These are phyloP conservation scores for Chrysemys picta DNA, from an alignment of 2,113 vertebrate genomes.

Conservation along the genomic window DNA sequence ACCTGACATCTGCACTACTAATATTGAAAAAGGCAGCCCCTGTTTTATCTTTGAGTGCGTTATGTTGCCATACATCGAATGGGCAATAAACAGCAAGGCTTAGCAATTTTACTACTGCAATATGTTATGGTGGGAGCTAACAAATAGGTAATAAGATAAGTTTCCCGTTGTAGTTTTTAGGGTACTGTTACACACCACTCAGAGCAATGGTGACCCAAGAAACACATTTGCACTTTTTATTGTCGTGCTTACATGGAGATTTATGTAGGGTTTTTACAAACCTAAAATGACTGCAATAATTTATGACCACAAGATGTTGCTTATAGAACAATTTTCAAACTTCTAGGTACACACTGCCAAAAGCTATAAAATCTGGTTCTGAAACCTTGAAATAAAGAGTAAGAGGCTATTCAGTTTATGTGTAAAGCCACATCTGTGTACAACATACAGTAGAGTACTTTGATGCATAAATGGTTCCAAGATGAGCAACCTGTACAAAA, in stretches of 20 bases:
- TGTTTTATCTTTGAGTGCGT: conserved; percentile 66
- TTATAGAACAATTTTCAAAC: conserved; percentile 67
- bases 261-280: conserved; percentile 67
- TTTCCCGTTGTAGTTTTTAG: conserved; percentile 55
- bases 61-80: conserved; percentile 53
- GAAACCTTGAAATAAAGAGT: conserved; percentile 63
- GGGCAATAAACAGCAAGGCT: conserved; percentile 70
- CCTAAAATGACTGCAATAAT: conserved; percentile 61
- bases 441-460: conserved; percentile 43
- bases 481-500: conserved; percentile 34
- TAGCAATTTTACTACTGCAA: conserved; percentile 63
- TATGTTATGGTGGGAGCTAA: conserved; percentile 54
- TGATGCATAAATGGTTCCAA: conserved; percentile 49
- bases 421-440: conserved; percentile 63
- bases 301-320: conserved; percentile 68
- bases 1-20: conserved; percentile 52
- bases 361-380: conserved; percentile 61
- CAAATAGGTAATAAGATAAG: conserved; percentile 68
- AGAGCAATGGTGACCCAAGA: conserved; percentile 51
- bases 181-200: conserved; percentile 51
- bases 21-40: conserved; percentile 44
- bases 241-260: conserved; percentile 62
- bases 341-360: conserved; percentile 60
- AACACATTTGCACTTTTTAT: conserved; percentile 73
- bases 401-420: conserved; percentile 29